Evolutionary conservation across 2,113 vertebrate genomes (phyloP).

Genomic region (Poeciliopsis turrubarensis): DNA sequence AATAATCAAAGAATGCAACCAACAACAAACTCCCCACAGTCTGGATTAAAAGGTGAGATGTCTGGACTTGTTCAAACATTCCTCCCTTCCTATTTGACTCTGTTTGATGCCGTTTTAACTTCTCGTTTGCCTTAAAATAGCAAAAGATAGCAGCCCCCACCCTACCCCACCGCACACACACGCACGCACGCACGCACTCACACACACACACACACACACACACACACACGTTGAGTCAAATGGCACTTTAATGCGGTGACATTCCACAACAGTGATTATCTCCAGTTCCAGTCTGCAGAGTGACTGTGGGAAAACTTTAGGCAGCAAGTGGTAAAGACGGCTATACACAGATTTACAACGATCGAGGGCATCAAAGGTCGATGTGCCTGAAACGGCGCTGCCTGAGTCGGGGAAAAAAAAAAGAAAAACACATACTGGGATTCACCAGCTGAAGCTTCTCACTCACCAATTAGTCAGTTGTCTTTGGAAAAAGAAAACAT

Average conservation of each 20-base stretch:
- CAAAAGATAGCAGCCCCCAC: slow-evolving; percentile 2
- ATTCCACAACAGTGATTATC: slow-evolving; percentile 65
- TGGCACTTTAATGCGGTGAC: slow-evolving; percentile 27
- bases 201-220: background rate
- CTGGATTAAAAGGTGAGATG: slow-evolving; percentile 21
- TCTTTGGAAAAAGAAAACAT: too few relatives aligned
- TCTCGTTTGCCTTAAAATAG: slow-evolving; percentile 6
- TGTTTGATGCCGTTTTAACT: background rate
- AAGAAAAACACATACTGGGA: background rate
- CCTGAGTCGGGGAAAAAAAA: background rate
- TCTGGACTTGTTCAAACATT: slow-evolving; percentile 40
- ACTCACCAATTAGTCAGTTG: background rate
- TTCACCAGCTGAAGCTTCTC: background rate
- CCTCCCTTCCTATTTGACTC: slow-evolving; percentile 9
- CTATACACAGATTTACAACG: background rate
- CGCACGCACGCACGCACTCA: slow-evolving; percentile 4
- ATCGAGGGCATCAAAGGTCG: background rate
- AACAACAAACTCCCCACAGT: slow-evolving; percentile 41
- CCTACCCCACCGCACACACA: background rate
- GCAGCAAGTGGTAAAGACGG: background rate
- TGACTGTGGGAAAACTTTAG: slow-evolving; percentile 55
- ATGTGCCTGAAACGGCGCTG: background rate
- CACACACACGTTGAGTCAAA: slow-evolving; percentile 1
- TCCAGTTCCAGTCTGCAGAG: slow-evolving; percentile 41
- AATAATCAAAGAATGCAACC: slow-evolving; percentile 5